phyloP scores from a whole-genome alignment of 1,140 invertebrate species.

The Ptiloglossa arizonensis region DNA sequence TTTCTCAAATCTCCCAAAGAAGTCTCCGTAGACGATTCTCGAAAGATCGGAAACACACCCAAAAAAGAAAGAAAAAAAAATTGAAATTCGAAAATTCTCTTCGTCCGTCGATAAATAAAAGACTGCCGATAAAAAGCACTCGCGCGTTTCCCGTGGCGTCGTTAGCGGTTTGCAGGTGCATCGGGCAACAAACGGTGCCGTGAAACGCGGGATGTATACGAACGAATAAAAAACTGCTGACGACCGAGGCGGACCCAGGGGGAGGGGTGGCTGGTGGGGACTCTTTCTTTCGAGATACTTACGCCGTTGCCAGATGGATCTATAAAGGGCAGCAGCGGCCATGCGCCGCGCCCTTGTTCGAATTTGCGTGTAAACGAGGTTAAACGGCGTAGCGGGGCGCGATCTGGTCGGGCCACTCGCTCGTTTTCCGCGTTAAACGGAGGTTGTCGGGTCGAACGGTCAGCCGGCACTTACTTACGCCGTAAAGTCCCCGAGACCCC shows the following conservation, averaged over 20 bases:
- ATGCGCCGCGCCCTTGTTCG: conserved; percentile 40
- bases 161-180: conserved; percentile 39
- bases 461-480: conserved; percentile 36
- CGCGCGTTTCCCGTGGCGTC: not conserved
- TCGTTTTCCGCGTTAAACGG: conserved; percentile 46
- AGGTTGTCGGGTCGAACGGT: conserved; percentile 35
- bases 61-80: too few relatives aligned
- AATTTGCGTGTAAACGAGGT: conserved; percentile 67
- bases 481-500: conserved; percentile 48
- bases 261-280: too few relatives aligned
- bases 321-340: conserved; percentile 46
- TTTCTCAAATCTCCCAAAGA: too few relatives aligned
- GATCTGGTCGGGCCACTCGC: not conserved
- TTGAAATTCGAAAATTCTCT: too few relatives aligned
- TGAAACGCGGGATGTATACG: conserved; percentile 3
- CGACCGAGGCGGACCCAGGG: not conserved
- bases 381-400: conserved; percentile 21
- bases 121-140: too few relatives aligned
- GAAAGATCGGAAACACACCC: too few relatives aligned
- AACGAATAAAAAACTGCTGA: conserved; percentile 17
- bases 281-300: not conserved
- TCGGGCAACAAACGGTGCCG: not conserved
- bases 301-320: conserved; percentile 33
- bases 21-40: too few relatives aligned
- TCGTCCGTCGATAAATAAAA: too few relatives aligned